Evolutionary conservation across 2,797 vertebrate species (phyloP), one percentile per base, ranked within the genome.

Genomic region (Urocyon cinereoargenteus): DNA sequence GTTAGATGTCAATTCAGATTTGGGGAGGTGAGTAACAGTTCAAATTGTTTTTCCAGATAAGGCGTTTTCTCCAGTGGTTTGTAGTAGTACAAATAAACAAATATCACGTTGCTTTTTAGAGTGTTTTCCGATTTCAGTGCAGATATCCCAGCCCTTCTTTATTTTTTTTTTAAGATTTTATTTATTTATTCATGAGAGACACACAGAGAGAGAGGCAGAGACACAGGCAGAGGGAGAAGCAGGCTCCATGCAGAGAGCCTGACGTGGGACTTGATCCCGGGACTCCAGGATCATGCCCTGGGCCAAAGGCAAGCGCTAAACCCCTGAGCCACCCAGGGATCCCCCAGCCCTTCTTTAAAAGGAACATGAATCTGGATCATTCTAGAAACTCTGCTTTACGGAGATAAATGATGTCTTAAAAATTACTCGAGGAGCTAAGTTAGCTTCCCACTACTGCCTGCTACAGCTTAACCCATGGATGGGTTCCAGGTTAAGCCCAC

Each of bases 41-140:
- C 72, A 40, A 82, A 97, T 97, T 97, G 89, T 81, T 97, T 95
- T 97, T 88, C 95, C 19, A 49, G 86, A 95, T 59, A 96, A 82
- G 92, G 97, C 49, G 0, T 24, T 97, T 98, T 97, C 98, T 95
- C 45, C 77, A 66, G 26, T 73, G 88, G 78, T 55, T 92, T 96
- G 70, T 34, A 57, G 19, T 70, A 64, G 96, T 75, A 75, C 21
- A 97, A 72, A 93, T 97, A 93, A 85, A 93, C 90, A 97, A 89
- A 70, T 79, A 96, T 85, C 88, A 81, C 59, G 3, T 96, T 14
- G 70, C 91, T 79, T 91, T 92, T 94, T 53, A 18, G 61, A 70
- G 77, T 66, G 31, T 81, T 90, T 96, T 97, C 70, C 53, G 40
- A 90, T 96, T 89, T 86, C 62, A 13, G 10, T n/a, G 75, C 61